Percentiles rank a stretch among this genome's conserved stretches.
phyloP scores from a whole-genome alignment of 2,888 invertebrate genomes.

The Cataglyphis rosenhaueri region DNA sequence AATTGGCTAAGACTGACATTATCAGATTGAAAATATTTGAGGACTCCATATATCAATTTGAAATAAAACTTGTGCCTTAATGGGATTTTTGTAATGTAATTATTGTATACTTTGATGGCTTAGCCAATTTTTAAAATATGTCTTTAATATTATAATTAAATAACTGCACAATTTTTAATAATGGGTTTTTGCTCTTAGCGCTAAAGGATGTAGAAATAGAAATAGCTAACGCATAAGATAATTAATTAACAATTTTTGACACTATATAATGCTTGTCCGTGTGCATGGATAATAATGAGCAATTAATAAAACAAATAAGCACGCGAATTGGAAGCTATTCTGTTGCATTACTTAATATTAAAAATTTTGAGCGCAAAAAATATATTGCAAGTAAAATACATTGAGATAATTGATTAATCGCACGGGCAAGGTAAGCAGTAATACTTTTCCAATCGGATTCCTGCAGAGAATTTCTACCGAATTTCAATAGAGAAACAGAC shows the following conservation, averaged over 20 bases:
- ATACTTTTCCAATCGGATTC: not conserved
- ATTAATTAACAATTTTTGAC: conserved; percentile 7
- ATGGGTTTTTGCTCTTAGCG: conserved; percentile 5
- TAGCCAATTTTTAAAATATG: conserved; percentile 51
- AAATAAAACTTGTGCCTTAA: not conserved
- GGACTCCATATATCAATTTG: not conserved
- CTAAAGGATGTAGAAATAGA: not conserved
- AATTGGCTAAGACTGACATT: conserved; percentile 45
- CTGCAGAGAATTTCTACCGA: not conserved
- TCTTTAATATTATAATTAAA: conserved; percentile 34
- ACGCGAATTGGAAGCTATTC: not conserved
- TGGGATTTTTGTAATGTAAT: not conserved
- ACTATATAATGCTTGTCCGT: conserved; percentile 17
- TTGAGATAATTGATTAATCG: conserved; percentile 9
- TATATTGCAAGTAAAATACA: not conserved
- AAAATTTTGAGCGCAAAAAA: not conserved
- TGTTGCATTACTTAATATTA: not conserved
- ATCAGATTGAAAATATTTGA: not conserved
- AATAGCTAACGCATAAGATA: conserved; percentile 3
- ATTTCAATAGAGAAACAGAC: not conserved
- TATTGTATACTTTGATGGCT: conserved; percentile 27
- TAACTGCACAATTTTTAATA: conserved; percentile 2
- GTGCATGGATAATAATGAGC: conserved; percentile 36
- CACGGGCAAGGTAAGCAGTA: conserved; percentile 35
- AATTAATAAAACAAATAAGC: conserved; percentile 12